Evolutionary conservation across 2,113 vertebrate genomes (phyloP), one percentile per base, ranked within the genome.

Genomic region (Mobula birostris): DNA sequence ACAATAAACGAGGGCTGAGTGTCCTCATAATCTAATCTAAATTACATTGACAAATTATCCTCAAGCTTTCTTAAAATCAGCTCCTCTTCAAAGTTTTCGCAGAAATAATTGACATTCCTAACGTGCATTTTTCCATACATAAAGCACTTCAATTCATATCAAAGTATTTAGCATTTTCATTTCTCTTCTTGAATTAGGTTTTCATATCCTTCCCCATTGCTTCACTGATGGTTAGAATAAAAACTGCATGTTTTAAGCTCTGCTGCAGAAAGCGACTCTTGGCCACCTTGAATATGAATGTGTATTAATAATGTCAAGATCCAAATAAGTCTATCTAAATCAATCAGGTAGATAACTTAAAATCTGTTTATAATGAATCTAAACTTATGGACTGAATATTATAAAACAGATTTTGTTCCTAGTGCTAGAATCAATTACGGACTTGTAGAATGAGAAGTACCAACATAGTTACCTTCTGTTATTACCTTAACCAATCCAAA

Each of bases 241-340:
- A 6, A 48, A 48, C 2, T 92, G 19, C 48, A 48, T 92, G 66
- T 32, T 70, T 72, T 72, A 29, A 92, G 27, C 83, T 87, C 58
- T 63, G 27, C 27, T 58, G 32, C 66, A 48, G 32, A 40, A 92
- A 72, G 19, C 7, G 36, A 70, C 32, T 70, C 32, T 40, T 24
- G 90, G 32, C 19, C 90, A 70, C 90, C n/a, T 93, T 48, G 27
- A 70, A 68, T 70, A 70, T 91, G 36, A 24, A 70, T 91, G 63
- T n/a, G 36, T 32, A 91, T 40, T 68, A 36, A 91, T 70, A 63
- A 90, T 66, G 11, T 58, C n/a, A 91, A 91, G 66, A 92, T 92
- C 88, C 56, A 87, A 87, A 88, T 32, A 27, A n/a, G 58, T 88
- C 58, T 11, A 66, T 66, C 29, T 17, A 88, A 66, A 93, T 48